Percentiles rank a stretch among this genome's conserved stretches.
phyloP scores from a whole-genome alignment of 2,113 vertebrate genomes.

The Isichthys henryi region DNA sequence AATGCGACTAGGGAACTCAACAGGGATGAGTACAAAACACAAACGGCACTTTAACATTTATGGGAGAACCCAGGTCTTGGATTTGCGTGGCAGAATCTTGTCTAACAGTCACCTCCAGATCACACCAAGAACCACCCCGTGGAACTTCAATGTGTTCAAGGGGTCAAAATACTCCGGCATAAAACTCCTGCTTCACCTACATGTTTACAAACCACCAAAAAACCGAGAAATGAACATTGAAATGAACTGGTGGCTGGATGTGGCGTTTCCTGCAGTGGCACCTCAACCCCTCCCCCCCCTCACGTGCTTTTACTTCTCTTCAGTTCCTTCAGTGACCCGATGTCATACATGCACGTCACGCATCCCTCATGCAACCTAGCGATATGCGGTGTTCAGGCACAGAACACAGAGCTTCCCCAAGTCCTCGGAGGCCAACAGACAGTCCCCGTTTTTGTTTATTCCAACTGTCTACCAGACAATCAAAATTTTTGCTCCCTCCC shows the following conservation, averaged over 20 bases:
- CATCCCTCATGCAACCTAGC: not conserved
- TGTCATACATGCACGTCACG: too few species aligned
- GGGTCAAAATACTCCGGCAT: not conserved
- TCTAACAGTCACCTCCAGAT: not conserved
- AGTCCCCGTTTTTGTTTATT: not conserved
- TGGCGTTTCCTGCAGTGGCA: not conserved
- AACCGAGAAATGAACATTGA: not conserved
- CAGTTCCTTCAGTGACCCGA: not conserved
- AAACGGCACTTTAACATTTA: not conserved
- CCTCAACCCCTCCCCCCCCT: not conserved
- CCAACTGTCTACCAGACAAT: not conserved
- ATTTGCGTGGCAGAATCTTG: not conserved
- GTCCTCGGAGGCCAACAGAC: not conserved
- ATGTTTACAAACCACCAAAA: not conserved
- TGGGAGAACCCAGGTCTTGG: not conserved
- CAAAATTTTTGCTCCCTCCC: not conserved
- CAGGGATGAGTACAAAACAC: not conserved
- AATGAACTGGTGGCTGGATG: not conserved
- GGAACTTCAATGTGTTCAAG: not conserved
- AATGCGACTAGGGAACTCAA: not conserved
- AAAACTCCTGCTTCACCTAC: not conserved
- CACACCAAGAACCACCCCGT: not conserved
- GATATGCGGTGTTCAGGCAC: not conserved
- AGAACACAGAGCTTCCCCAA: not conserved
- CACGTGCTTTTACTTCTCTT: not conserved